Evolutionary conservation across 2,113 vertebrate genomes (phyloP).

Genomic region (Bettongia penicillata): DNA sequence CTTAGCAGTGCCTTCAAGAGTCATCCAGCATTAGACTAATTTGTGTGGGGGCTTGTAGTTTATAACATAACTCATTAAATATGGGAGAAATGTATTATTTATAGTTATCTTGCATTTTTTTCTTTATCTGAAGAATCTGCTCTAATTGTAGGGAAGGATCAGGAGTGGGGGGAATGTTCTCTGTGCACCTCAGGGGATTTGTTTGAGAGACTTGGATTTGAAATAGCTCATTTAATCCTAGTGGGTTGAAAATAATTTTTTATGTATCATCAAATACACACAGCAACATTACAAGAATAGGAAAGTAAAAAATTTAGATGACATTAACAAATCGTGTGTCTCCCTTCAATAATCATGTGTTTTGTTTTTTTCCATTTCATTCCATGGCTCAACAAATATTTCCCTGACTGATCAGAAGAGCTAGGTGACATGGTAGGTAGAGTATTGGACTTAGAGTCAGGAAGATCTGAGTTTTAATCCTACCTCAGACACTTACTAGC

Average conservation of each 20-base stretch:
- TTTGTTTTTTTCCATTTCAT: slow-evolving; percentile 30
- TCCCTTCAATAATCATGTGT: background rate
- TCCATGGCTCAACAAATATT: background rate
- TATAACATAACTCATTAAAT: slow-evolving; percentile 57
- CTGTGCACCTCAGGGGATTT: slow-evolving; percentile 57
- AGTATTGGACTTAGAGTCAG: background rate
- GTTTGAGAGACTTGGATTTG: slow-evolving; percentile 60
- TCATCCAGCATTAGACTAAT: slow-evolving; percentile 63
- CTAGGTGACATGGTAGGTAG: background rate
- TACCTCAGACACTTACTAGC: background rate
- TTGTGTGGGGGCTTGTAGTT: slow-evolving; percentile 63
- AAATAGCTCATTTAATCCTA: slow-evolving; percentile 65
- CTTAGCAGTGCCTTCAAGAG: slow-evolving; percentile 52
- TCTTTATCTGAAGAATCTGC: slow-evolving; percentile 73
- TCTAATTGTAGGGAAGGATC: slow-evolving; percentile 69
- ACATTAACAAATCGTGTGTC: slow-evolving; percentile 30
- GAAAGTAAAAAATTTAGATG: slow-evolving; percentile 53
- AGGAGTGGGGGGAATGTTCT: slow-evolving; percentile 53
- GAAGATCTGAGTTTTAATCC: background rate
- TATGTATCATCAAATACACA: slow-evolving; percentile 67
- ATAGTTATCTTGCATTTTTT: slow-evolving; percentile 66
- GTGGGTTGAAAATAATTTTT: slow-evolving; percentile 66
- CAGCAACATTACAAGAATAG: slow-evolving; percentile 51
- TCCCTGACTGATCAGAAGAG: background rate
- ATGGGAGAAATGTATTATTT: slow-evolving; percentile 66